Percentiles rank a stretch among this genome's conserved stretches.
These are phyloP conservation scores for Griposia aprilina DNA, from an alignment of 2,888 invertebrate species.

Conservation along the genomic window DNA sequence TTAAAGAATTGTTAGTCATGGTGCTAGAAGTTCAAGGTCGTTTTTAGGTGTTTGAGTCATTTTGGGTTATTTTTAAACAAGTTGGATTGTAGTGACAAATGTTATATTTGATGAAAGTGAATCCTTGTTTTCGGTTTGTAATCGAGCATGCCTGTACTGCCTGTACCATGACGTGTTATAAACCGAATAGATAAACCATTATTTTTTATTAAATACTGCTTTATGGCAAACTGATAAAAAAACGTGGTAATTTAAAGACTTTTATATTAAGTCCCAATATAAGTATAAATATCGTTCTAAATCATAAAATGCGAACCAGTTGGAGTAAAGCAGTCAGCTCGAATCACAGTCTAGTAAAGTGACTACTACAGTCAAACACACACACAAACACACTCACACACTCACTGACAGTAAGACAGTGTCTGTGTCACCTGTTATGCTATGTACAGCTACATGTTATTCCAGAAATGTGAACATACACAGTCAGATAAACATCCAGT, in stretches of 20 bases:
- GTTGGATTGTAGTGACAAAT: neutral
- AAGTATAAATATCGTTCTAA: neutral
- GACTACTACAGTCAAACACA: too few species aligned
- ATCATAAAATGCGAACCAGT: neutral
- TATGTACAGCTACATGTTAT: neutral
- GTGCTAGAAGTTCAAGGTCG: conserved; percentile 25
- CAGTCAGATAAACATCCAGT: neutral
- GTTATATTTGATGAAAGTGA: neutral
- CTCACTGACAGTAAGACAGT: too few species aligned
- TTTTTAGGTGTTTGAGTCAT: neutral
- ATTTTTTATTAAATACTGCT: neutral
- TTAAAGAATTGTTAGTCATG: conserved; percentile 28
- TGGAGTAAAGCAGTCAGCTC: neutral
- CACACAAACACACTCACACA: too few species aligned
- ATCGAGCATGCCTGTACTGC: neutral
- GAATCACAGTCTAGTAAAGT: too few species aligned
- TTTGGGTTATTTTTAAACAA: neutral
- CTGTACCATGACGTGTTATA: neutral
- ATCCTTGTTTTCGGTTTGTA: neutral
- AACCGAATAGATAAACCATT: neutral
- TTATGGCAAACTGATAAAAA: neutral
- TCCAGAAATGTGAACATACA: neutral
- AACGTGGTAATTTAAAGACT: neutral
- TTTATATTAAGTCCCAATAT: neutral
- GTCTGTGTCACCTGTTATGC: neutral